Evolutionary conservation across 1,140 invertebrate species (phyloP).

Genomic region (Aphidius gifuensis): DNA sequence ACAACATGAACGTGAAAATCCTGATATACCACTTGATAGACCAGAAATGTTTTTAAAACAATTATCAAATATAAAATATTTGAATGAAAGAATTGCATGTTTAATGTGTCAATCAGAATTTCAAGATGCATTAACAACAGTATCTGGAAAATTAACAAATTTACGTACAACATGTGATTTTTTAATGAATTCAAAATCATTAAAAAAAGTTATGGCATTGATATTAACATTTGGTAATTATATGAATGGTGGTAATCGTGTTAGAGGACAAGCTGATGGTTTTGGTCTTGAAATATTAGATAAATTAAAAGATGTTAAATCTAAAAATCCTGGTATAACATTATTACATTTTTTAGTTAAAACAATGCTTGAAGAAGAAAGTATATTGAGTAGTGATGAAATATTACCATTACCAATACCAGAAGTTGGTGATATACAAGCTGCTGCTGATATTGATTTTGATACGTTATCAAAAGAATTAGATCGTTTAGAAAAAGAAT

Average conservation of each 20-base stretch:
- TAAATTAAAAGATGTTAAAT: conserved; percentile 94
- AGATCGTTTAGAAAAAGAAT: conserved; percentile 63
- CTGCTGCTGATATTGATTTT: conserved; percentile 81
- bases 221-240: conserved; percentile 93
- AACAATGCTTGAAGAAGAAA: conserved; percentile 66
- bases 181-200: conserved; percentile 69
- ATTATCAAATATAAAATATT: conserved; percentile 83
- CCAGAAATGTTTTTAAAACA: conserved; percentile 91
- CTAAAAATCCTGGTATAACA: conserved; percentile 79
- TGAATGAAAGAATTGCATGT: conserved; percentile 87
- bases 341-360: conserved; percentile 89
- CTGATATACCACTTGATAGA: conserved; percentile 82
- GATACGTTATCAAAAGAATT: conserved; percentile 79
- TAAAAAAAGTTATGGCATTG: conserved; percentile 83
- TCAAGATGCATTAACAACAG: conserved; percentile 75
- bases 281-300: conserved; percentile 92
- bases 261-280: conserved; percentile 92
- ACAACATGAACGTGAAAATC: conserved; percentile 66
- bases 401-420: conserved; percentile 72
- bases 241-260: conserved; percentile 94
- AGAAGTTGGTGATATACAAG: conserved; percentile 84
- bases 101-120: conserved; percentile 93
- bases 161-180: conserved; percentile 83
- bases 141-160: conserved; percentile 82
- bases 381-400: conserved; percentile 48